phyloP scores from a whole-genome alignment of 2,888 invertebrate species.

The Dorcus hopei region DNA sequence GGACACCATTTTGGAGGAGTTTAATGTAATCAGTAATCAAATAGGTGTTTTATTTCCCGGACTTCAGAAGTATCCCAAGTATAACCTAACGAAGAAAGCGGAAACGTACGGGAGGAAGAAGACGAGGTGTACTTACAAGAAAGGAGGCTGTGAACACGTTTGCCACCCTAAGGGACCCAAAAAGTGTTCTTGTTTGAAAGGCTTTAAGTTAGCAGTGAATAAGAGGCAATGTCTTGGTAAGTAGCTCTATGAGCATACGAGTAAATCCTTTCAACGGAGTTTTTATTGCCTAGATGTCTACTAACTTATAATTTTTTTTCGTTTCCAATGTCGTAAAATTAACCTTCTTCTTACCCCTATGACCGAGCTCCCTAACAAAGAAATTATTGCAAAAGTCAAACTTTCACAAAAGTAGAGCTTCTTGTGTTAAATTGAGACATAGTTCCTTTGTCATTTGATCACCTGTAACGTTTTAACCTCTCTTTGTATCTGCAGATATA shows the following conservation, averaged over 20 bases:
- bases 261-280: too few relatives aligned
- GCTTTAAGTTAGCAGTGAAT: conserved; percentile 45
- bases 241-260: background rate
- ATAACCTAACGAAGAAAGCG: conserved; percentile 9
- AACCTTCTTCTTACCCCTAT: too few relatives aligned
- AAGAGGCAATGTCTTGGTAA: conserved; percentile 48
- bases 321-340: too few relatives aligned
- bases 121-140: conserved; percentile 31
- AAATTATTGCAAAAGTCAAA: too few relatives aligned
- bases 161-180: conserved; percentile 45
- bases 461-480: conserved; percentile 1
- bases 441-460: too few relatives aligned
- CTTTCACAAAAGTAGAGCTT: too few relatives aligned
- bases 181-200: conserved; percentile 51
- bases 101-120: background rate
- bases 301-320: background rate
- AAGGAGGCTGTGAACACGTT: conserved; percentile 51
- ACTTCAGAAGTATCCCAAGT: conserved; percentile 10
- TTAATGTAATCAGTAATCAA: conserved; percentile 10
- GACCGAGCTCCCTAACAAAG: too few relatives aligned
- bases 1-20: conserved; percentile 6
- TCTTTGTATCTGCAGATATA: conserved; percentile 48
- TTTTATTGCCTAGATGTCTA: background rate
- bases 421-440: too few relatives aligned
- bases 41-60: conserved; percentile 6